Evolutionary conservation across 2,797 vertebrate genomes (phyloP).

Genomic region (Chloroceryle inda): DNA sequence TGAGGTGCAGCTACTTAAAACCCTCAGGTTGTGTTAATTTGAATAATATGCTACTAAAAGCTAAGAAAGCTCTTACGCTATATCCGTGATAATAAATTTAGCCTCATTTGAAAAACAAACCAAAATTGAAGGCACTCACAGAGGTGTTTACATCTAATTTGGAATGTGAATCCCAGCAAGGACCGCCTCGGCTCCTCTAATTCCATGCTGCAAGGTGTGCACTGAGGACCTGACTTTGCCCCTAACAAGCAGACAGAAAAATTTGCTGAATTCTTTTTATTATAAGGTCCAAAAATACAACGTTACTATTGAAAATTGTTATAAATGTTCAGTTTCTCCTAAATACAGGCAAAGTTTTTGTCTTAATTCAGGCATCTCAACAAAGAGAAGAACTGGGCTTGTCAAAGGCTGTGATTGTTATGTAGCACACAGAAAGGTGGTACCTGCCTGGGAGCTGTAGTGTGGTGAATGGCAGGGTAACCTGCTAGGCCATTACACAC

Average conservation of each 20-base stretch:
- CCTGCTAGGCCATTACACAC: rapidly evolving
- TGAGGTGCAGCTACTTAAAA: constrained; percentile 30
- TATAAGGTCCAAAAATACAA: not conserved
- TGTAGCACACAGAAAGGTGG: not conserved
- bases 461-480: not conserved
- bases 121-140: not conserved
- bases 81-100: not conserved
- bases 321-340: not conserved
- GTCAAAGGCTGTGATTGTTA: not conserved
- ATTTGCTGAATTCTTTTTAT: not conserved
- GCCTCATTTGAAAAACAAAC: constrained; percentile 23
- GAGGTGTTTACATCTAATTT: not conserved
- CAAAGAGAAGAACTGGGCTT: not conserved
- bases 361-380: not conserved
- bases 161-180: not conserved
- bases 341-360: not conserved
- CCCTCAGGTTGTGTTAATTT: constrained; percentile 18
- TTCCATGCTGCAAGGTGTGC: not conserved
- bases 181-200: not conserved
- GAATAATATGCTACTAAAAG: not conserved
- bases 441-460: not conserved
- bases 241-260: not conserved
- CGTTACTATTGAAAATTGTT: not conserved
- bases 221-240: not conserved
- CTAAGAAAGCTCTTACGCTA: not conserved